Conservation (phyloP, 2,113 vertebrate genomes). For the Larimichthys crocea region DNA sequence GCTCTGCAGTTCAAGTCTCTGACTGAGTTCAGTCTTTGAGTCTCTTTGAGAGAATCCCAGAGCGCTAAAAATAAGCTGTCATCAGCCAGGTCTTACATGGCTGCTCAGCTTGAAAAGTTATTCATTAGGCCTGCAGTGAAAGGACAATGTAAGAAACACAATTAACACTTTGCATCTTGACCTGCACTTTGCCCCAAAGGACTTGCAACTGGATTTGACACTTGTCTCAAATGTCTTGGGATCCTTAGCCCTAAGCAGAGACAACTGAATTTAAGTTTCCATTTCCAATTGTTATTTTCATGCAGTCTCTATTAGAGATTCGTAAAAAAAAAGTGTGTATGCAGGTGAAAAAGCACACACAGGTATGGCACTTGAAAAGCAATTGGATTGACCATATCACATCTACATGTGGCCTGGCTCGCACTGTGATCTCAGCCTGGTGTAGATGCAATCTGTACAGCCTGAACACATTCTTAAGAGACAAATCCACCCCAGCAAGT, state of each 20-base stretch:
- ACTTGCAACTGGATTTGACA: too few species aligned
- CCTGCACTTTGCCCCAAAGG: too few species aligned
- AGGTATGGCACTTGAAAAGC: not conserved
- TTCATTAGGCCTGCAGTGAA: too few species aligned
- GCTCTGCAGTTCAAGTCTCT: too few species aligned
- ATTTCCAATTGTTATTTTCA: not conserved
- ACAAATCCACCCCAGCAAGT: not conserved
- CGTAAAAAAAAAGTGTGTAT: not conserved
- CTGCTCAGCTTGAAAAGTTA: too few species aligned
- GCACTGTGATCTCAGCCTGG: not conserved
- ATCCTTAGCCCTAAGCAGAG: too few species aligned
- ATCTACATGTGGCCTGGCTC: not conserved
- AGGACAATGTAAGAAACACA: not conserved
- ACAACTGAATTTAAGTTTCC: too few species aligned
- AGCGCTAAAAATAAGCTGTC: too few species aligned
- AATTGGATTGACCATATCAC: not conserved
- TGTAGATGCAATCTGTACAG: not conserved
- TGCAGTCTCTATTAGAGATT: not conserved
- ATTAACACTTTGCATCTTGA: not conserved
- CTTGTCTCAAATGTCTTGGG: not conserved
- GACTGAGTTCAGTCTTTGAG: too few species aligned
- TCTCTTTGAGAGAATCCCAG: too few species aligned
- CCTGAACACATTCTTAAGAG: not conserved
- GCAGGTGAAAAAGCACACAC: not conserved
- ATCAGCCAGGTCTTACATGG: too few species aligned